Conservation (phyloP, 1,140 invertebrate genomes). For the Eubasilissa regina region DNA sequence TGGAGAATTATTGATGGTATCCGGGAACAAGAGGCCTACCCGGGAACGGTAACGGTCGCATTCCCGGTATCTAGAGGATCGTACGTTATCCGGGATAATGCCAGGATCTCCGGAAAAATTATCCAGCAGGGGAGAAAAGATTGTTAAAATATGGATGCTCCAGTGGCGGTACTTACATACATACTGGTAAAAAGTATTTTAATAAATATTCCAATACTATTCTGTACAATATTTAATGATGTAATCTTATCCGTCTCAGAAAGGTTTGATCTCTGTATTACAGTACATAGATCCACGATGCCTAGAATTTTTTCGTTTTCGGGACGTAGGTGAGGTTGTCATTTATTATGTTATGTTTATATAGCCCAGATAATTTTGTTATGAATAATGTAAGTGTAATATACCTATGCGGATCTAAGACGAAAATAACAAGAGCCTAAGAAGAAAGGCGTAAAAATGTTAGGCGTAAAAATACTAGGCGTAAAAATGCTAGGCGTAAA, state of each 20-base stretch:
- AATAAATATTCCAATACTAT: neutral
- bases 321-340: too few species aligned
- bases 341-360: too few species aligned
- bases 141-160: conserved; percentile 59
- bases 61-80: conserved; percentile 58
- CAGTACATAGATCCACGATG: neutral
- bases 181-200: neutral
- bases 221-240: neutral
- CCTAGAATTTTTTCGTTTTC: neutral
- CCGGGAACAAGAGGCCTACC: conserved; percentile 50
- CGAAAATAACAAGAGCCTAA: too few species aligned
- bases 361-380: too few species aligned
- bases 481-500: too few species aligned
- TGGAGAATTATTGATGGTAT: conserved; percentile 57
- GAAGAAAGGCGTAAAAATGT: too few species aligned
- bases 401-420: too few species aligned
- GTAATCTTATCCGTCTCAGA: too few species aligned
- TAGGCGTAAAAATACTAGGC: too few species aligned
- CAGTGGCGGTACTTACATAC: conserved; percentile 1
- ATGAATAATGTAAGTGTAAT: too few species aligned
- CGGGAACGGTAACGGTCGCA: conserved; percentile 50
- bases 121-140: conserved; percentile 55
- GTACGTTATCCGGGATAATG: conserved; percentile 61
- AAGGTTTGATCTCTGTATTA: too few species aligned
- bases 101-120: conserved; percentile 55